phyloP scores from a whole-genome alignment of 2,797 vertebrate species.

The Sebastes matsubarae region DNA sequence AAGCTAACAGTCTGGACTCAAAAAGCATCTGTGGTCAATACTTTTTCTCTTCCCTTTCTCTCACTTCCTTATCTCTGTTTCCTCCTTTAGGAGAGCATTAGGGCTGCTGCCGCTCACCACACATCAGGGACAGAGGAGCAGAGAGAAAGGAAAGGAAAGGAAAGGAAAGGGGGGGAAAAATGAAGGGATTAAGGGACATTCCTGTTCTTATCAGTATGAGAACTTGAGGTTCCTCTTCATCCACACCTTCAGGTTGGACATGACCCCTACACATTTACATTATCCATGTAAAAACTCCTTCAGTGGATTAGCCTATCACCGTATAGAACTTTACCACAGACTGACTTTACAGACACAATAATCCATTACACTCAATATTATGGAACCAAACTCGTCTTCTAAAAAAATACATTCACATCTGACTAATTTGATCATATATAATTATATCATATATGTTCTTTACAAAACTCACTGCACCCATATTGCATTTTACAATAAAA shows the following conservation, averaged over 20 bases:
- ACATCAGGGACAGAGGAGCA: conserved; percentile 32
- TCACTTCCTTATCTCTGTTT: conserved; percentile 79
- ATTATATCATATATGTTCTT: no score
- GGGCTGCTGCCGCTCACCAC: background rate
- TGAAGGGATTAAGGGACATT: background rate
- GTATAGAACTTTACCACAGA: background rate
- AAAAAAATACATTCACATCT: background rate
- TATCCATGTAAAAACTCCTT: background rate
- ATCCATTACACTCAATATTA: background rate
- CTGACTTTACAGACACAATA: background rate
- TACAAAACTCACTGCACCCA: no score
- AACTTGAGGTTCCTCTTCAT: background rate
- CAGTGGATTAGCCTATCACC: background rate
- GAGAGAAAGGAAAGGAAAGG: background rate
- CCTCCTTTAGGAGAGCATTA: conserved; percentile 64
- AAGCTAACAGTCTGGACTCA: conserved; percentile 84
- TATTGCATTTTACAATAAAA: background rate
- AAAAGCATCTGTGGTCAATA: conserved; percentile 84
- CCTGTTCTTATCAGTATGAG: background rate
- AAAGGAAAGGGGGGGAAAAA: background rate
- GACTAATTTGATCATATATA: no score
- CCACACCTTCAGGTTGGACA: background rate
- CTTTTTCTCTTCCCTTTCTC: conserved; percentile 58
- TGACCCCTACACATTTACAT: background rate
- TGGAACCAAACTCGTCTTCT: background rate